Evolutionary conservation across 2,888 invertebrate species (phyloP), one percentile per base, ranked within the genome.

Genomic region (Eustalomyia histrio): DNA sequence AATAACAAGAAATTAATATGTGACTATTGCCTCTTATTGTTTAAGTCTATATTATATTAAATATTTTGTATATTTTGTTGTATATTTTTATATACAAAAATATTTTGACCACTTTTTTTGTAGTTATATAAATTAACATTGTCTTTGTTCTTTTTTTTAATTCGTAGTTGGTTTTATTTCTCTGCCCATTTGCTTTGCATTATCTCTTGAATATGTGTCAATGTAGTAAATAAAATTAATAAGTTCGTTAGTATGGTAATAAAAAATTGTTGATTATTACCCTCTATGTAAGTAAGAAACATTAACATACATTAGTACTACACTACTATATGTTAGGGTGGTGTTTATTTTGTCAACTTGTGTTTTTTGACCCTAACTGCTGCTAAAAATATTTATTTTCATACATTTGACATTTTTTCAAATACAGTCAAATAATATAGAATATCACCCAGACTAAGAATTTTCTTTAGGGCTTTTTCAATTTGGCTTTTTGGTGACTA

Each of bases 221-320:
- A 63, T 61, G 35, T 53, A 43, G 47, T 33, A 35, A 65, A 71
- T 65, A 72, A 76, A 71, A n/a, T 21, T 68, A 74, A 76, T 76
- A 65, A 64, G 52, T 71, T 60, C 24, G 58, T 76, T 76, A 60
- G 52, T 64, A 71, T 60, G 76, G 39, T 52, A 76, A 65, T 60
- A 43, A 64, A 71, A 71, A 18, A 43, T 61, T 29, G 18, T 71
- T 63, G 63, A 63, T 57, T 58, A 57, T 60, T 35, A 35, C 18
- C 29, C 9, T 16, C 43, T n/a, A 47, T 35, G 2, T 7, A 35
- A 14, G 14, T n/a, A n/a, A n/a, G n/a, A n/a, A n/a, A n/a, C n/a
- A n/a, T n/a, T n/a, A n/a, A n/a, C n/a, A n/a, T n/a, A n/a, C n/a
- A n/a, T n/a, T n/a, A n/a, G n/a, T n/a, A n/a, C n/a, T n/a, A n/a